phyloP scores from a whole-genome alignment of 2,113 vertebrate species.

The Pterocles gutturalis region DNA sequence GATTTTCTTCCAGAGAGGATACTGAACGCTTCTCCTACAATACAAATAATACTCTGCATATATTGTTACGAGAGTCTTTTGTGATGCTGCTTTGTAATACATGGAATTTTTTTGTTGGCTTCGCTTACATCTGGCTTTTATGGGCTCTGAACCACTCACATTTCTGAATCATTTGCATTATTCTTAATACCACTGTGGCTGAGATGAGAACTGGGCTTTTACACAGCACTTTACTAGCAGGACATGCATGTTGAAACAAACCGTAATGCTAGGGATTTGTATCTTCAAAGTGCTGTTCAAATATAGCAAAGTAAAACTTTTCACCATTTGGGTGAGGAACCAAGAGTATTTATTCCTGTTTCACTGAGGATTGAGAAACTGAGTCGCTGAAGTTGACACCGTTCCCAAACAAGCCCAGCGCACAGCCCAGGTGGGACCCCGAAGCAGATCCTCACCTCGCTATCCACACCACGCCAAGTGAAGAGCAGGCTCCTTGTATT shows the following conservation, averaged over 20 bases:
- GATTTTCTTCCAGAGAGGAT: neutral
- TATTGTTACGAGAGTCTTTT: neutral
- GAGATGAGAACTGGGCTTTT: neutral
- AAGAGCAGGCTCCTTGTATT: neutral
- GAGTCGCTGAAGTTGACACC: fast-evolving
- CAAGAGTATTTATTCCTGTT: neutral
- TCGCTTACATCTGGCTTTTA: neutral
- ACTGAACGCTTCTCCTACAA: neutral
- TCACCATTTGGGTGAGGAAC: neutral
- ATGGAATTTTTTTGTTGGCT: neutral
- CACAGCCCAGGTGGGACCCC: neutral
- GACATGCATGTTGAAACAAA: slow-evolving; percentile 6
- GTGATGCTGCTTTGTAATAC: neutral
- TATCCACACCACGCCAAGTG: fast-evolving
- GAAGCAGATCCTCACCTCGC: neutral
- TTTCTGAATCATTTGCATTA: neutral
- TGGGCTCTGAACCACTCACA: neutral
- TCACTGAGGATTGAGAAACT: neutral
- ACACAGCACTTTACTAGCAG: neutral
- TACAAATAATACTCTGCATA: neutral
- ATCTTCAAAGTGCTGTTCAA: neutral
- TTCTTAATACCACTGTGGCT: neutral
- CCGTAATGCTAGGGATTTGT: neutral
- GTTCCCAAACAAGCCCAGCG: neutral
- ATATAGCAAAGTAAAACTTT: neutral